These are phyloP conservation scores for Marcusenius ussheri DNA, from an alignment of 2,113 vertebrate species.

Conservation along the genomic window DNA sequence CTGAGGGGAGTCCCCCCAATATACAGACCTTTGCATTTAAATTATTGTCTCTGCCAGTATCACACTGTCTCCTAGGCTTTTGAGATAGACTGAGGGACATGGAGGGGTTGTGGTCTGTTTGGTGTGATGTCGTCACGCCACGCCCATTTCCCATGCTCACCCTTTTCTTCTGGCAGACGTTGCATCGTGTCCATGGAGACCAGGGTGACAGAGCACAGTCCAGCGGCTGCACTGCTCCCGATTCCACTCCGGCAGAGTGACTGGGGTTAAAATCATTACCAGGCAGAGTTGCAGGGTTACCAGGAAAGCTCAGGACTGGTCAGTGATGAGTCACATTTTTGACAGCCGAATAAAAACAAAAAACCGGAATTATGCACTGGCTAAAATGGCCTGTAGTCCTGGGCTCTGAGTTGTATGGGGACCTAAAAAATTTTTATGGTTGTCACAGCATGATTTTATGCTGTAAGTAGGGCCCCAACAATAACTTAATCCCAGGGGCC, in stretches of 20 bases:
- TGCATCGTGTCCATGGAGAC: slow-evolving; percentile 79
- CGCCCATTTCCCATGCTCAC: slow-evolving; percentile 51
- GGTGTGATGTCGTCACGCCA: background rate
- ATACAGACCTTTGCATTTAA: background rate
- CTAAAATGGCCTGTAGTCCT: background rate
- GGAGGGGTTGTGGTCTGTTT: background rate
- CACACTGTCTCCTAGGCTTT: background rate
- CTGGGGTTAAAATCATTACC: background rate
- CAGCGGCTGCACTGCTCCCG: slow-evolving; percentile 42
- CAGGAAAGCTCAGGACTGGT: background rate
- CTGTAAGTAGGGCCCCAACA: background rate
- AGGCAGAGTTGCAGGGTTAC: background rate
- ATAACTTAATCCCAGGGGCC: background rate
- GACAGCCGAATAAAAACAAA: background rate
- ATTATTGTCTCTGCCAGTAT: background rate
- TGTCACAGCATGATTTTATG: background rate
- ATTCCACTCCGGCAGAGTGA: background rate
- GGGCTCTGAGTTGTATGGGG: background rate
- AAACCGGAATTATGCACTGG: background rate
- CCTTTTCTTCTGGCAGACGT: slow-evolving; percentile 76
- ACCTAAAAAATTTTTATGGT: background rate
- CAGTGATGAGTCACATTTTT: background rate
- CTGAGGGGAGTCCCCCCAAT: background rate
- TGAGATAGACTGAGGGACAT: slow-evolving; percentile 16
- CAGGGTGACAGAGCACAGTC: slow-evolving; percentile 74